Conservation (phyloP, 1,140 invertebrate genomes). For the Caerostris extrusa region DNA sequence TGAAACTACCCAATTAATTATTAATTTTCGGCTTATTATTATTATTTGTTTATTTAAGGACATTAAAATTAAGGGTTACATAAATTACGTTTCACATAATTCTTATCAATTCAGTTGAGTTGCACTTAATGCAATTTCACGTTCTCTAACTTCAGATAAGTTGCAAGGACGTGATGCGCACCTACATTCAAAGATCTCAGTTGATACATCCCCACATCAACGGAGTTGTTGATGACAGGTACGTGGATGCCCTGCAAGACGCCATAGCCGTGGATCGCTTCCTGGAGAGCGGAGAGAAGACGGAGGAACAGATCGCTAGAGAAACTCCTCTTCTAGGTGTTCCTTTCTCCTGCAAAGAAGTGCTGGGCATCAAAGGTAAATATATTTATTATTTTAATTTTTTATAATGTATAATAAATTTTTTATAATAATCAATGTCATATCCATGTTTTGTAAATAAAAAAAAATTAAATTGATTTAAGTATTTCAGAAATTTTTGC, state of each 20-base stretch:
- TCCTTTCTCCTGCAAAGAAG: constrained; percentile 79
- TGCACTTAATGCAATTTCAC: too few species aligned
- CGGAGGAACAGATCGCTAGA: constrained; percentile 74
- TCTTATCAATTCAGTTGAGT: too few species aligned
- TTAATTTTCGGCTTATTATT: too few species aligned
- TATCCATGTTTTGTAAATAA: too few species aligned
- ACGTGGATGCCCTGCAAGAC: constrained; percentile 79
- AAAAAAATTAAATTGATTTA: too few species aligned
- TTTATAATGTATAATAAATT: too few species aligned
- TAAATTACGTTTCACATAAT: too few species aligned
- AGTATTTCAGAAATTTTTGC: too few species aligned
- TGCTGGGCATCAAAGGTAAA: constrained; percentile 76
- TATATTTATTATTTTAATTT: neutral
- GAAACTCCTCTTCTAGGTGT: constrained; percentile 79
- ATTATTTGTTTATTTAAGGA: too few species aligned
- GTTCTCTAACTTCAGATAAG: constrained; percentile 75
- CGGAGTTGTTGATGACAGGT: constrained; percentile 79
- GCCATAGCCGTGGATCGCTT: constrained; percentile 79
- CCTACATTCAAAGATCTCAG: constrained; percentile 79
- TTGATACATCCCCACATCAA: constrained; percentile 80
- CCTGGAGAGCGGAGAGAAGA: constrained; percentile 75
- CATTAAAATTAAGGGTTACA: too few species aligned
- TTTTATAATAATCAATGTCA: too few species aligned
- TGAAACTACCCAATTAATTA: too few species aligned
- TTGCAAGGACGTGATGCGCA: constrained; percentile 79